Evolutionary conservation across 2,888 invertebrate species (phyloP), one percentile per base, ranked within the genome.

Genomic region (Philereme transversata): DNA sequence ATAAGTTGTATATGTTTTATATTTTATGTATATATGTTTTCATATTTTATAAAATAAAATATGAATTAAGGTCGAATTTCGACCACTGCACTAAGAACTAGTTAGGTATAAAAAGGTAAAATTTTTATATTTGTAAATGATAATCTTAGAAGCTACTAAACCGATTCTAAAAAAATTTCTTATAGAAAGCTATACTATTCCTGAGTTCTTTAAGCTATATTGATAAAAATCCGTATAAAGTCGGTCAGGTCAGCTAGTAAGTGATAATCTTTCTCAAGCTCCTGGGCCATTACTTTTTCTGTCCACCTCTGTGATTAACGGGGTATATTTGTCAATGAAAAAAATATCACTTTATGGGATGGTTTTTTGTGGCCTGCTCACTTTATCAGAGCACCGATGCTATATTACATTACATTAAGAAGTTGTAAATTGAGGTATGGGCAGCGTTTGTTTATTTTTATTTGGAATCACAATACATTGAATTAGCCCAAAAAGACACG

Each of bases 281-380:
- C 47, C 9, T 47, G 47, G 34, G 34, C 40, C 47, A 40, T 34
- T 35, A 55, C 48, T 49, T 54, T 55, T 33, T 41, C 55, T 57
- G 63, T 62, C 57, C 35, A 58, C 41, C 49, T 47, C 22, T 6
- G 9, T 58, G 57, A 72, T 57, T 55, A 62, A 68, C 64, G 57
- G 45, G 3, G 44, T 40, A 59, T 55, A 49, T 57, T 55, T 55
- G 46, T 59, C 46, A 43, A 53, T 60, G 7, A 41, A 44, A 52
- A 22, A 54, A 54, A 40, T 54, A 47, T 41, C 55, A 55, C 55
- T 55, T 34, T 5, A 45, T n/a, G 52, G 47, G 35, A 43, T 4
- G 7, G 41, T 48, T 54, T 55, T 47, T 55, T 40, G 40, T 40
- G 3, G 35, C 11, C 47, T 4, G 36, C 54, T 8, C 38, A 5